Evolutionary conservation across 2,113 vertebrate genomes (phyloP).

Genomic region (Eubucco bourcierii): DNA sequence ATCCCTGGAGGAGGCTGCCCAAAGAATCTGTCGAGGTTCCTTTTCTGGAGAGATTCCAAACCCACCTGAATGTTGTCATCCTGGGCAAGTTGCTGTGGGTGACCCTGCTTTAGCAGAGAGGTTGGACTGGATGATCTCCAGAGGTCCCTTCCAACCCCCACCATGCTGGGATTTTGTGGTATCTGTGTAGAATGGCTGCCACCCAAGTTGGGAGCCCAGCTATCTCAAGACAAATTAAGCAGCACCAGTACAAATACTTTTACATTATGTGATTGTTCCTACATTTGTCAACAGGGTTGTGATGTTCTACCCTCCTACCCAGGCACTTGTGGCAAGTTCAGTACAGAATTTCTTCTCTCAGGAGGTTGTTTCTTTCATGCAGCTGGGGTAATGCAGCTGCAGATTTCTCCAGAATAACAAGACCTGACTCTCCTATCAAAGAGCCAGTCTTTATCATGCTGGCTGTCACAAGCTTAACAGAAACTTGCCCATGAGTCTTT

Average conservation of each 20-base stretch:
- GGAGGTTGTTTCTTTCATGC: not conserved
- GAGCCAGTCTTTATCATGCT: not conserved
- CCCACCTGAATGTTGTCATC: too few relatives aligned
- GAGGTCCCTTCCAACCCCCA: too few relatives aligned
- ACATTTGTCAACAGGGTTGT: not conserved
- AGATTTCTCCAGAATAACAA: not conserved
- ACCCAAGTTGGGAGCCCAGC: not conserved
- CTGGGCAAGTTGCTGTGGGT: too few relatives aligned
- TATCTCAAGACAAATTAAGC: not conserved
- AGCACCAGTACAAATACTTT: not conserved
- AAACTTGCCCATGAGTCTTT: not conserved
- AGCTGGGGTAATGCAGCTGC: not conserved
- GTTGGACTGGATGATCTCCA: too few relatives aligned
- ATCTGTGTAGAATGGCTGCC: not conserved
- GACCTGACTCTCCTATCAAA: not conserved
- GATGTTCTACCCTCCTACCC: not conserved
- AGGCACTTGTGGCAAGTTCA: not conserved
- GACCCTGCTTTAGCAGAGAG: too few relatives aligned
- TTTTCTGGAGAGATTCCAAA: too few relatives aligned
- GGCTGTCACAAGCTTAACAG: not conserved
- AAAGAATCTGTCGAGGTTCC: too few relatives aligned
- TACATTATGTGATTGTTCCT: not conserved
- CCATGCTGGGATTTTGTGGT: too few relatives aligned
- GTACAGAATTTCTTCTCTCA: not conserved
- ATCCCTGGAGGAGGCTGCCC: too few relatives aligned